A percentile compares a stretch with the other conserved stretches of the same genome.
phyloP scores from a whole-genome alignment of 2,888 invertebrate species.

The Pasiphila rectangulata region DNA sequence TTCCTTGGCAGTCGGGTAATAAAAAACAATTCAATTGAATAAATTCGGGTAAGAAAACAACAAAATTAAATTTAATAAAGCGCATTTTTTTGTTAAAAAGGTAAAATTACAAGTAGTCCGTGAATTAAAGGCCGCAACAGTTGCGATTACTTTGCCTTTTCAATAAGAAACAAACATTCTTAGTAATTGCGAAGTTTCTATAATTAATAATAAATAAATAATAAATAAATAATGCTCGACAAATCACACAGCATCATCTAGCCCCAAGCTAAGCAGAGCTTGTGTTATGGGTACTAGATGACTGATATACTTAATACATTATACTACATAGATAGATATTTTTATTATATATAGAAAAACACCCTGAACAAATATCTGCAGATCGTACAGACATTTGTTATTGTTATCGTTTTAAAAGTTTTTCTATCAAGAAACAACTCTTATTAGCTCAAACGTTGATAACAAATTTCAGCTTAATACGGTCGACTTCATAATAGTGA shows the following conservation, averaged over 20 bases:
- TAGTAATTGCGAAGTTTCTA: background rate
- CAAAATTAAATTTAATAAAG: background rate
- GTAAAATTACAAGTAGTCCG: background rate
- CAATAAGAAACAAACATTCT: constrained; percentile 1
- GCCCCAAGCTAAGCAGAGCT: too few species aligned
- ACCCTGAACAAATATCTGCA: too few species aligned
- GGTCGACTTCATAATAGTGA: background rate
- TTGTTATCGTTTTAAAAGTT: background rate
- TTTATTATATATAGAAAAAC: too few species aligned
- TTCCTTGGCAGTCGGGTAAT: too few species aligned
- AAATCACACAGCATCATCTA: too few species aligned
- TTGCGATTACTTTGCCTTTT: constrained; percentile 1
- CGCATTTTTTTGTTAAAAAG: background rate
- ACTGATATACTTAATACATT: too few species aligned
- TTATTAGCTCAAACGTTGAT: background rate
- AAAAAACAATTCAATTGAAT: too few species aligned
- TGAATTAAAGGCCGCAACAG: background rate
- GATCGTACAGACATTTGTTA: too few species aligned
- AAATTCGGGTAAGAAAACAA: background rate
- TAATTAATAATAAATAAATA: too few species aligned
- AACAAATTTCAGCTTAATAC: background rate
- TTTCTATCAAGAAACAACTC: background rate
- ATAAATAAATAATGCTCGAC: too few species aligned
- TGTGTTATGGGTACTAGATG: too few species aligned
- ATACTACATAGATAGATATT: too few species aligned